Evolutionary conservation across 2,888 invertebrate species (phyloP), one percentile per base, ranked within the genome.

Genomic region (Agrotis clavis): DNA sequence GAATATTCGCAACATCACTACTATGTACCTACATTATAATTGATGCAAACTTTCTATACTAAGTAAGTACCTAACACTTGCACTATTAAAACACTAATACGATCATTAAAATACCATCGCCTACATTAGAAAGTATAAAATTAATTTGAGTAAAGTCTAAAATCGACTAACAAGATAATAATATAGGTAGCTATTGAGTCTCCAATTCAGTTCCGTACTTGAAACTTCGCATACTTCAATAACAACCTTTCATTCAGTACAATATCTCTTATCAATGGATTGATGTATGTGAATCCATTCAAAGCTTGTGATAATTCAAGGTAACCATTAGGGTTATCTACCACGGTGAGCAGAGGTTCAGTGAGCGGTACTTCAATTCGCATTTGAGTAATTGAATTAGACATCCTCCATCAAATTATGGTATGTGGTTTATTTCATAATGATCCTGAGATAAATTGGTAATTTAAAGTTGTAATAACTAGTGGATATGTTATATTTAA

Each of bases 361-460:
- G 62, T 56, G 56, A 59, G 54, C 1, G 59, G 47, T 75, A 81
- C 86, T 86, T 80, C 81, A 86, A 53, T 79, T 62, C 62, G 50
- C 77, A 62, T 79, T 79, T 74, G 66, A 67, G 60, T 80, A 66
- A 69, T 79, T 66, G 19, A 54, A 74, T 79, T 67, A 51, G 54
- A n/a, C 30, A 61, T 30, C 18, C 35, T 57, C 63, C 56, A 62
- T 79, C 79, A 54, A 30, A 54, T 30, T 30, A 50, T n/a, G 64
- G 53, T 71, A 25, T 66, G 51, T 72, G 61, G 64, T 67, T 72
- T 67, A 62, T 83, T 65, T 79, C 73, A 45, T 56, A 47, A 21
- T 47, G 61, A 18, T 64, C 79, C 30, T 64, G 71, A 71, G 62
- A 79, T 61, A 3, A 70, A 41, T 63, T 47, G 21, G 18, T 16